These are phyloP conservation scores for Phortica variegata DNA, from an alignment of 1,140 invertebrate species.

Conservation along the genomic window DNA sequence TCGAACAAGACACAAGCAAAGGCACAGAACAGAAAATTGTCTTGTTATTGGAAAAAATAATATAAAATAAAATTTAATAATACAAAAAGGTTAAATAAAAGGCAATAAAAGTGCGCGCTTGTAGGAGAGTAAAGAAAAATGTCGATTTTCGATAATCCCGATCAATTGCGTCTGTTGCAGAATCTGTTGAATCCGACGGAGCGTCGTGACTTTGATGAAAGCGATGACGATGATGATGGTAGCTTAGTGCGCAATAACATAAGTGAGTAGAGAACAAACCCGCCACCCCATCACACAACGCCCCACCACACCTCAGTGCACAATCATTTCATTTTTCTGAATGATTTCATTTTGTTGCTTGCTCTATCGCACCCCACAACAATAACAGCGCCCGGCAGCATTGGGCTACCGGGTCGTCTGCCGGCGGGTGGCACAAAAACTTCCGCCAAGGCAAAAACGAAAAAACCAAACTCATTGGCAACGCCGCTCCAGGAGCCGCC, in stretches of 20 bases:
- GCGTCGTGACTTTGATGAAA: conserved; percentile 23
- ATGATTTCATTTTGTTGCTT: not conserved
- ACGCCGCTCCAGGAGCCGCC: conserved; percentile 21
- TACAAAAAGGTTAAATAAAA: too few species aligned
- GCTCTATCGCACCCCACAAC: not conserved
- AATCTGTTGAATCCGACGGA: conserved; percentile 31
- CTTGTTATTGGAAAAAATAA: too few species aligned
- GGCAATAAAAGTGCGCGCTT: too few species aligned
- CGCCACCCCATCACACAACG: too few species aligned
- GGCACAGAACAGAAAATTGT: too few species aligned
- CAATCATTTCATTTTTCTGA: too few species aligned
- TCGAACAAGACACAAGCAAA: too few species aligned
- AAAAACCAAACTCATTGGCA: conserved; percentile 24
- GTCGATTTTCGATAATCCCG: conserved; percentile 47
- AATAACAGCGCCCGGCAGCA: conserved; percentile 27
- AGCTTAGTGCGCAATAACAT: conserved; percentile 19
- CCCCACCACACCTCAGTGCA: too few species aligned
- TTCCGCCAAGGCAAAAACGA: conserved; percentile 13
- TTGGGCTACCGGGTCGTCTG: conserved; percentile 14
- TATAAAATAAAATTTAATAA: too few species aligned
- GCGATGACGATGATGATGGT: conserved; percentile 40
- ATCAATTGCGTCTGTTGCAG: conserved; percentile 34
- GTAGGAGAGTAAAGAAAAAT: too few species aligned
- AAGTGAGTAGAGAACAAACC: conserved; percentile 34
- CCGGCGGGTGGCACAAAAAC: conserved; percentile 2